Evolutionary conservation across 2,113 vertebrate genomes (phyloP).

Genomic region (Zonotrichia leucophrys): DNA sequence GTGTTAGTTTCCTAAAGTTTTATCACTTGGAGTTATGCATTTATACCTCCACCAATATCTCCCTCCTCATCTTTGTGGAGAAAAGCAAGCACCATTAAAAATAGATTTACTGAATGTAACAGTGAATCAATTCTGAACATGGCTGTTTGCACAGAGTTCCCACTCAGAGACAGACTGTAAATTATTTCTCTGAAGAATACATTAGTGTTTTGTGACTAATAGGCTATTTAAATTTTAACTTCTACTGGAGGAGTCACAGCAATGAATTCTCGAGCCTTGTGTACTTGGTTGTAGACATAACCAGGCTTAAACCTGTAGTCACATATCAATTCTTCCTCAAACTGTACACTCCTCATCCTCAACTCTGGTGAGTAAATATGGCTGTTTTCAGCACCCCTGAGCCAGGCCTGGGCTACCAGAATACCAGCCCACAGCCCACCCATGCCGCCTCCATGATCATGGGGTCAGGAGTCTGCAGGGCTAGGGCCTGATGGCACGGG

Average conservation of each 20-base stretch:
- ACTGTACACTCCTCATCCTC: background rate
- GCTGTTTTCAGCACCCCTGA: rapidly evolving
- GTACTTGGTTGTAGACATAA: background rate
- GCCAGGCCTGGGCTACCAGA: rapidly evolving
- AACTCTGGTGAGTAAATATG: rapidly evolving
- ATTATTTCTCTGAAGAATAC: conserved; percentile 22
- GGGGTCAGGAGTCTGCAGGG: no score
- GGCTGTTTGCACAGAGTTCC: background rate
- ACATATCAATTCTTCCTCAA: background rate
- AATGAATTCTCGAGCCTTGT: background rate
- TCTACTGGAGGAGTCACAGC: background rate
- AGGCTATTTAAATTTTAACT: background rate
- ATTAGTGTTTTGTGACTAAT: background rate
- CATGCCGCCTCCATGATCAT: rapidly evolving
- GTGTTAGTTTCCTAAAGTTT: conserved; percentile 6
- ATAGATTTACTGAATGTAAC: conserved; percentile 9
- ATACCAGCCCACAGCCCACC: background rate
- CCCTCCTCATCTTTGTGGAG: background rate
- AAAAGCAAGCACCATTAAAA: conserved; percentile 39
- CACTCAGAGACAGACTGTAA: background rate
- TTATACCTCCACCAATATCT: background rate
- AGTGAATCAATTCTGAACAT: background rate
- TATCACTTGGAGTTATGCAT: background rate
- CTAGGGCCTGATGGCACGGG: rapidly evolving
- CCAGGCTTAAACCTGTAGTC: background rate